Evolutionary conservation across 2,797 vertebrate genomes (phyloP), one percentile per base, ranked within the genome.

Genomic region (Acomys russatus): DNA sequence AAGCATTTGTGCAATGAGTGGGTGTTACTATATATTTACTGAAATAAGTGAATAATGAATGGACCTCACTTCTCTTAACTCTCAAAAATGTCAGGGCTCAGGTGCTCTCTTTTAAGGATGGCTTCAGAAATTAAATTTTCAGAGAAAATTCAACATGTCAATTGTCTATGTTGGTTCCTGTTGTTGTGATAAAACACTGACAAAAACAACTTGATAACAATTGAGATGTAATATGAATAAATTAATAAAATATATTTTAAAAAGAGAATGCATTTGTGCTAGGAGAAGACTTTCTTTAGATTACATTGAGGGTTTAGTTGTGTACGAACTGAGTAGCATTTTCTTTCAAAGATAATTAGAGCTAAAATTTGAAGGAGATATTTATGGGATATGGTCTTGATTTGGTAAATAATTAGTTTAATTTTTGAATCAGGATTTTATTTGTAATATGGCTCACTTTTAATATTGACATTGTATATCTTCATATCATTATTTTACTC

Each of bases 371-470:
- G 33, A 82, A 56, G 25, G 49, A 83, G 49, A 85, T 51, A 87
- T 92, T 66, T 90, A 23, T 33, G 59, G n/a, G 9, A 9, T 63
- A 93, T 85, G n/a, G 54, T 66, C 88, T 92, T 88, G 94, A 94
- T 83, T 93, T 96, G 73, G 44, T 88, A 92, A 93, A 94, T 87
- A 92, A 92, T 89, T 38, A 17, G 33, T 74, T 84, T 68, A 33
- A 61, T 0, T 77, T 59, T 88, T 70, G 22, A 51, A 74, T 85
- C 35, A 91, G 20, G 51, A 91, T 84, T 15, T 56, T 76, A 88
- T 92, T 56, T 59, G 11, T 94, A 68, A 54, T 79, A 35, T 54
- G n/a, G 18, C 35, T 30, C 30, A 51, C 82, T 94, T 83, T 79
- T 92, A 77, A 84, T 82, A 77, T 4, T 73, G 23, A 30, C 44